Base-by-base conservation (phyloP, 2,797 vertebrate species). In the Syncerus caffer region DNA sequence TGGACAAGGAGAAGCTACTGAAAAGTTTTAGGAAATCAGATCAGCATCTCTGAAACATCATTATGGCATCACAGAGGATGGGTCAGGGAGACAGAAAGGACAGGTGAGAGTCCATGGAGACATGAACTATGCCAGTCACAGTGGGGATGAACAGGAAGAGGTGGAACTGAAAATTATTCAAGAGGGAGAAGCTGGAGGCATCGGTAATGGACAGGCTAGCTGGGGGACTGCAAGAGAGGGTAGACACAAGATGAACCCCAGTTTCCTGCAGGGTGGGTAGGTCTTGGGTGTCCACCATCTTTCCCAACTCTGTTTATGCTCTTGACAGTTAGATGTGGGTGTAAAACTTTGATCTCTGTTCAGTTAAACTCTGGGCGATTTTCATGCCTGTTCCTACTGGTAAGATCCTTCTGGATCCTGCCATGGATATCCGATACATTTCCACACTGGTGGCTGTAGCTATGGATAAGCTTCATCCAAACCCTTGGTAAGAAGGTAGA, bases 151-250 rank as follows among this genome's bases (percentile, higher is more conserved):
- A 82, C 27, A 67, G 4, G 19, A 91, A n/a, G 78, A 31, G 17
- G 19, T 34, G 12, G 31, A 51, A 15, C 25, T 47, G 38, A 62
- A 47, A 50, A n/a, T 23, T 4, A 19, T 15, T 76, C 3, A 50
- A 17, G 38, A 84, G 31, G 42, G 60, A 94, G 58, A 51, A 13
- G 21, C 1, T 16, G 0, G 1, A 31, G n/a, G 62, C 34, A 2
- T 0, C 2, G 3, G 7, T 19, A 38, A 62, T 0, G 57, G 76
- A 84, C 11, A 6, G 17, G 80, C 27, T 45, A 17, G 47, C 2
- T 31, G 34, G 82, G 42, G 67, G 10, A 29, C 50, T 34, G 31
- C 87, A 58, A 4, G 14, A 82, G 64, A 29, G 71, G 31, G 42
- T 0, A 7, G 64, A 27, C 21, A 29, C 50, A 50, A n/a, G 31